These are phyloP conservation scores for Drosophila recens DNA, from an alignment of 2,888 invertebrate species.

Conservation along the genomic window DNA sequence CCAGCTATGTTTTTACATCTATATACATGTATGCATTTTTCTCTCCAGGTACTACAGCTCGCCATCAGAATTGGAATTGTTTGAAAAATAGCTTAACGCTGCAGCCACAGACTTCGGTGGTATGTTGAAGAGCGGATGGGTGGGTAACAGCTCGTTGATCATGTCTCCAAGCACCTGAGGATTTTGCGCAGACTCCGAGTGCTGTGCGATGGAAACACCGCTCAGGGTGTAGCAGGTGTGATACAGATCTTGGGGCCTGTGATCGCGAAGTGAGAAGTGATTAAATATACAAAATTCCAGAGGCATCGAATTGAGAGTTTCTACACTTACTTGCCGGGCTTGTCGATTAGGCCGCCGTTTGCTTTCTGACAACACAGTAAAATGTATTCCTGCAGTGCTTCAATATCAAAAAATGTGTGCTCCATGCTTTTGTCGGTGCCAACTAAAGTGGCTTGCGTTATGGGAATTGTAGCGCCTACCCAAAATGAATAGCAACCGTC, in stretches of 20 bases:
- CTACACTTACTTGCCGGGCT: constrained; percentile 94
- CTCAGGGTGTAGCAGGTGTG: constrained; percentile 98
- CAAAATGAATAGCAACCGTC: constrained; percentile 99
- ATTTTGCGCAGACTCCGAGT: constrained; percentile 86
- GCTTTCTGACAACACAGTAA: constrained; percentile 95
- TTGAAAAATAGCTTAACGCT: constrained; percentile 85
- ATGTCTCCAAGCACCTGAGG: constrained; percentile 88
- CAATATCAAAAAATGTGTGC: constrained; percentile 90
- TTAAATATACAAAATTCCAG: background rate
- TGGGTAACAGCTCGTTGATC: constrained; percentile 90
- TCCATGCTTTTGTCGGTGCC: constrained; percentile 71
- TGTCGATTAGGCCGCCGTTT: constrained; percentile 96
- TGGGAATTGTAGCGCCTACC: constrained; percentile 97
- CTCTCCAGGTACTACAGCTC: constrained; percentile 33
- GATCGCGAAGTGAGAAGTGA: background rate
- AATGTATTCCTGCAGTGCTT: constrained; percentile 97
- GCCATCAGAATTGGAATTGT: constrained; percentile 32
- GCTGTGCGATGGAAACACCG: constrained; percentile 97
- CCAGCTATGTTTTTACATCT: constrained; percentile 3
- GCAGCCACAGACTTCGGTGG: constrained; percentile 88
- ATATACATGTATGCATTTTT: constrained; percentile 25
- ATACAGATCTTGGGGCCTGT: constrained; percentile 94
- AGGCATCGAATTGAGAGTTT: background rate
- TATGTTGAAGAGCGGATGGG: constrained; percentile 94
- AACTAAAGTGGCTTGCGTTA: constrained; percentile 91